Percentiles rank a stretch among this genome's conserved stretches.
phyloP scores from a whole-genome alignment of 1,140 invertebrate species.

The Lordiphosa collinella region DNA sequence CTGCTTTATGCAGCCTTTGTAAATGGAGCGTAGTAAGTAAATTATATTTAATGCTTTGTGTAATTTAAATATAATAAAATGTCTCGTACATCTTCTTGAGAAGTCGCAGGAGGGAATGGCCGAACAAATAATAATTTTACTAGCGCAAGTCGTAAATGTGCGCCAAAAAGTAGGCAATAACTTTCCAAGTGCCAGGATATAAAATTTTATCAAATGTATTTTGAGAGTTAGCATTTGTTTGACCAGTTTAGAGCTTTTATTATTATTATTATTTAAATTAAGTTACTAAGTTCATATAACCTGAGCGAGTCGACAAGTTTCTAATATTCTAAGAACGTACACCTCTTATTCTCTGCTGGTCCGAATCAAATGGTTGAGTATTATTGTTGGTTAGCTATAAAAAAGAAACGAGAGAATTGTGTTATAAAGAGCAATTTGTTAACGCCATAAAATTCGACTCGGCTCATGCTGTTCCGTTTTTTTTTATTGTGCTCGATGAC shows the following conservation, averaged over 20 bases:
- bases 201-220: too few relatives aligned
- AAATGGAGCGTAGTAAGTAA: conserved; percentile 76
- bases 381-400: conserved; percentile 37
- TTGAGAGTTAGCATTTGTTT: too few relatives aligned
- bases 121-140: conserved; percentile 51
- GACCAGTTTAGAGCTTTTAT: too few relatives aligned
- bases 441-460: conserved; percentile 61
- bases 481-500: conserved; percentile 66
- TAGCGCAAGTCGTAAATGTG: conserved; percentile 43
- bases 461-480: conserved; percentile 22
- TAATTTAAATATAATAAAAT: conserved; percentile 76
- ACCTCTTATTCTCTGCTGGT: not conserved
- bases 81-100: conserved; percentile 36
- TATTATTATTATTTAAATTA: too few relatives aligned
- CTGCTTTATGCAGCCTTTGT: conserved; percentile 60
- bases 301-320: too few relatives aligned
- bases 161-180: too few relatives aligned
- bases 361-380: conserved; percentile 41
- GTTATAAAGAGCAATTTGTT: conserved; percentile 75
- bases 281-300: too few relatives aligned
- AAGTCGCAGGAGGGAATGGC: too few relatives aligned
- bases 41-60: conserved; percentile 78
- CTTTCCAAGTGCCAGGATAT: too few relatives aligned
- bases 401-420: conserved; percentile 41
- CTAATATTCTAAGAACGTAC: not conserved